Percentiles rank a stretch among this genome's conserved stretches.
Conservation (phyloP, 1,140 invertebrate species). For the Drosophila subpulchrella region DNA sequence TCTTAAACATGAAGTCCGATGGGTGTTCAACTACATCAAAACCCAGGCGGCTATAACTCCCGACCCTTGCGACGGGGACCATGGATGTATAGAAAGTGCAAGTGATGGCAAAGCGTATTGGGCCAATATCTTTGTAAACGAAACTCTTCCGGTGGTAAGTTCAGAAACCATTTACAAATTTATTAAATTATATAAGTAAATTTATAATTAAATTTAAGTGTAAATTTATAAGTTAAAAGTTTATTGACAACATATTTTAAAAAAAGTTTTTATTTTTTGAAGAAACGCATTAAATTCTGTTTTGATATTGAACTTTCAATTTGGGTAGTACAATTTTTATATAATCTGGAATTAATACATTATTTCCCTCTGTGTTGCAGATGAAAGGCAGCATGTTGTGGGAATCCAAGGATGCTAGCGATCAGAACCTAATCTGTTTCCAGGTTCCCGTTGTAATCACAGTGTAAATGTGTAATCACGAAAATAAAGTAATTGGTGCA, state of each 20-base stretch:
- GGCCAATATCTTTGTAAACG: conserved; percentile 70
- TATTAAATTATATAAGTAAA: no score
- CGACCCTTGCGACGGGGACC: conserved; percentile 77
- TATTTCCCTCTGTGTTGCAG: conserved; percentile 32
- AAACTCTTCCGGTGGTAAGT: conserved; percentile 72
- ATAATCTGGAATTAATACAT: no score
- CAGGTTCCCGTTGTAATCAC: conserved; percentile 75
- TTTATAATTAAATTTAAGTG: no score
- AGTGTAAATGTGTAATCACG: conserved; percentile 50
- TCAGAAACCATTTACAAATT: not conserved
- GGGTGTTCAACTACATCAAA: conserved; percentile 73
- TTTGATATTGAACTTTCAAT: no score
- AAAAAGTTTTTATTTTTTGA: no score
- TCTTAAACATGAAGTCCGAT: conserved; percentile 71
- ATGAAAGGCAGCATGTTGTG: conserved; percentile 76
- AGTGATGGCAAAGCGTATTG: conserved; percentile 69
- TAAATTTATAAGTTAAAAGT: no score
- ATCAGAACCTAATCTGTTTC: conserved; percentile 75
- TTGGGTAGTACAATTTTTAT: no score
- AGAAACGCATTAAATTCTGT: no score
- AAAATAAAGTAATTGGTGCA: conserved; percentile 81
- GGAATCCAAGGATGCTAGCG: conserved; percentile 67
- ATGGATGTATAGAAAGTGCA: conserved; percentile 62
- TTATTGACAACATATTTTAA: no score
- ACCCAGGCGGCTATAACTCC: conserved; percentile 66